Evolutionary conservation across 2,113 vertebrate species (phyloP).

Genomic region (Eidolon helvum): DNA sequence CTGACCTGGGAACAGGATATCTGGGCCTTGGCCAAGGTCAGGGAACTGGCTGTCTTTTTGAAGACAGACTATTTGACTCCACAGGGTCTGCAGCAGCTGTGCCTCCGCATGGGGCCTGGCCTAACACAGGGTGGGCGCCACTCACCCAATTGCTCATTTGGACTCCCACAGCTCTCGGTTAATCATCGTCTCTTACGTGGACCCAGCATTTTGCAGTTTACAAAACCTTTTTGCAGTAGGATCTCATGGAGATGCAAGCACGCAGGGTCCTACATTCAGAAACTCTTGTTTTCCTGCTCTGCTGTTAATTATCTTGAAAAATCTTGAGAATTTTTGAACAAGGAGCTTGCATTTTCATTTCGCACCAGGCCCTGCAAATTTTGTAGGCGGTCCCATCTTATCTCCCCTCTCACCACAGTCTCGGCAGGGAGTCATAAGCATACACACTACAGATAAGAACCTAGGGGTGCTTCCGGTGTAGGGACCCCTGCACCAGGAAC

Average conservation of each 20-base stretch:
- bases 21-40: background rate
- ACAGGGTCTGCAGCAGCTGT: background rate
- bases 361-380: background rate
- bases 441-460: background rate
- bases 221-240: background rate
- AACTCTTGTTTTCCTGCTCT: background rate
- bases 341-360: background rate
- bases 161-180: background rate
- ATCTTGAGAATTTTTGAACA: background rate
- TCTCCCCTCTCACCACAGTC: background rate
- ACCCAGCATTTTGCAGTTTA: background rate
- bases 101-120: background rate
- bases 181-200: accelerated
- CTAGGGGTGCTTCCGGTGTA: accelerated
- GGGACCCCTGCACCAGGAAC: background rate
- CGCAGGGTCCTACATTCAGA: accelerated
- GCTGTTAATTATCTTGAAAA: background rate
- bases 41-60: background rate
- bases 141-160: background rate
- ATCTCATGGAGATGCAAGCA: background rate
- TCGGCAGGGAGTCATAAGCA: background rate
- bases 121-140: too few species aligned
- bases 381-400: background rate
- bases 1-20: background rate
- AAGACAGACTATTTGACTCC: background rate